These are phyloP conservation scores for Thecocarcelia acutangulata DNA, from an alignment of 2,888 invertebrate species.

Conservation along the genomic window DNA sequence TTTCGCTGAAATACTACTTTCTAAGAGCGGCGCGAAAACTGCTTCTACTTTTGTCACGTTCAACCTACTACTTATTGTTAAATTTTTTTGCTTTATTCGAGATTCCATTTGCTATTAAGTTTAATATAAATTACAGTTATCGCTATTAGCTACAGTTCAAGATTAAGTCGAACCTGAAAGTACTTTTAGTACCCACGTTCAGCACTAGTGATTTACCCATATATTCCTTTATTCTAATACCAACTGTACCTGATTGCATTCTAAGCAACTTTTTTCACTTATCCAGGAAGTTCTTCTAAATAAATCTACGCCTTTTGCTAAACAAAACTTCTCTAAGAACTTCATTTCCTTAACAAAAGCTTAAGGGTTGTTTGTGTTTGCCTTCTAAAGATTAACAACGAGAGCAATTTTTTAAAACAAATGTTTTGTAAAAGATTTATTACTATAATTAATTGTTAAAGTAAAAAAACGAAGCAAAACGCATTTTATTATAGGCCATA, in stretches of 20 bases:
- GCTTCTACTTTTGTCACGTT: too few species aligned
- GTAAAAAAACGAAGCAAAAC: neutral
- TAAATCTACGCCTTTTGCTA: conserved; percentile 23
- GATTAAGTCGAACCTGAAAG: too few species aligned
- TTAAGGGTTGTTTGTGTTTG: conserved; percentile 27
- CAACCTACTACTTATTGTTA: too few species aligned
- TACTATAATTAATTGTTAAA: conserved; percentile 14
- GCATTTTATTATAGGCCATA: conserved; percentile 9
- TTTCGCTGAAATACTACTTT: too few species aligned
- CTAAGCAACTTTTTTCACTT: neutral
- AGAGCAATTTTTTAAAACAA: neutral
- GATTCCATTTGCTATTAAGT: too few species aligned
- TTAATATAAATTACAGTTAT: too few species aligned
- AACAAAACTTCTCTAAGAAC: neutral
- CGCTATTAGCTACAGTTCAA: too few species aligned
- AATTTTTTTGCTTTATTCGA: too few species aligned
- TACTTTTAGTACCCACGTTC: too few species aligned
- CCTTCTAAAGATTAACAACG: neutral
- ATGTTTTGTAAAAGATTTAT: conserved; percentile 31
- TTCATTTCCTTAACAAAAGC: neutral
- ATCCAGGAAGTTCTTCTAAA: conserved; percentile 19
- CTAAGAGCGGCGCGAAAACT: too few species aligned
- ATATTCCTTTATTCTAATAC: too few species aligned
- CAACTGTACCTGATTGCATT: conserved; percentile 1
- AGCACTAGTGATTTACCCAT: too few species aligned